Percentiles rank a stretch among this genome's conserved stretches.
Evolutionary conservation across 2,113 vertebrate species (phyloP).

Genomic region (Mastomys natalensis): DNA sequence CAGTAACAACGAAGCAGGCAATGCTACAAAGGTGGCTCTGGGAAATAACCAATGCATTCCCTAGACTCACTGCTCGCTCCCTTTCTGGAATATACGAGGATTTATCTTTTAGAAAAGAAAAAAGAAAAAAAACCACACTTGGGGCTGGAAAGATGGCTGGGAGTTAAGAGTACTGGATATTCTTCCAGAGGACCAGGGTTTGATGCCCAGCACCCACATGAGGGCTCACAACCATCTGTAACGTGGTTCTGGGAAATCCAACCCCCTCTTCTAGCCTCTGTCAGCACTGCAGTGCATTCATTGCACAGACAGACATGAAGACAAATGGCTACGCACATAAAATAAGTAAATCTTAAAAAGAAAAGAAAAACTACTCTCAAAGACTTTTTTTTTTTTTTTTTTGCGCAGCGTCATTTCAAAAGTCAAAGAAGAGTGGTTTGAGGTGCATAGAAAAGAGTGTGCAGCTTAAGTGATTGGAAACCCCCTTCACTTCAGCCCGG

Average conservation of each 20-base stretch:
- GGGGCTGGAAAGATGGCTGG: neutral
- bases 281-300: no score
- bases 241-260: neutral
- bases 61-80: slow-evolving; percentile 80
- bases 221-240: neutral
- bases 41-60: slow-evolving; percentile 81
- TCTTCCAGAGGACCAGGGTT: neutral
- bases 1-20: slow-evolving; percentile 11
- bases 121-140: neutral
- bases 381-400: slow-evolving; percentile 79
- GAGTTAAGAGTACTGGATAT: neutral
- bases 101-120: slow-evolving; percentile 41
- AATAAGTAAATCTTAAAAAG: slow-evolving; percentile 61
- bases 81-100: slow-evolving; percentile 68
- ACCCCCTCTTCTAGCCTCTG: neutral
- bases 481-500: slow-evolving; percentile 73
- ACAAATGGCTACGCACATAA: neutral
- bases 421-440: slow-evolving; percentile 77
- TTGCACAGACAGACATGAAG: neutral
- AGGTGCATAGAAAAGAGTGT: slow-evolving; percentile 68
- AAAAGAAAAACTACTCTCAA: slow-evolving; percentile 64
- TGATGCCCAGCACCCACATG: neutral
- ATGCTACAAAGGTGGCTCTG: slow-evolving; percentile 59
- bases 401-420: slow-evolving; percentile 80
- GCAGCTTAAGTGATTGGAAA: slow-evolving; percentile 68